These are phyloP conservation scores for Sebastes hopkinsi DNA, from an alignment of 2,797 vertebrate species.

Conservation along the genomic window DNA sequence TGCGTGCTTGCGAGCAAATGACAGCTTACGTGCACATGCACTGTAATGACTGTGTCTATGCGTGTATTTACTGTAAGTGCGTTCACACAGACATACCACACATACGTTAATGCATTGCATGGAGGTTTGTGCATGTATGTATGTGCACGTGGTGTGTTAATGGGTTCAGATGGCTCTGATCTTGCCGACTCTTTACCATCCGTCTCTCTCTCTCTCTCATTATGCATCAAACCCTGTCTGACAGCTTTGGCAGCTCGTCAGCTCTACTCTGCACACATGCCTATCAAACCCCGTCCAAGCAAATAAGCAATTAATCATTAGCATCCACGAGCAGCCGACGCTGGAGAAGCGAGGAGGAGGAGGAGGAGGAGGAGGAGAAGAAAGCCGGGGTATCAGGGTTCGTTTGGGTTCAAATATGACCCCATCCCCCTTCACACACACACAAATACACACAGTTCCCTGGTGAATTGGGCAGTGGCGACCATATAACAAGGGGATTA, in stretches of 20 bases:
- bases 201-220: constrained; percentile 3
- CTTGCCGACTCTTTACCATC: constrained; percentile 30
- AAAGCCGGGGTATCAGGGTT: constrained; percentile 48
- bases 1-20: neutral
- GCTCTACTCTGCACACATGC: constrained; percentile 61
- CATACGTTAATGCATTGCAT: constrained; percentile 8
- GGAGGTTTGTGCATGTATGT: neutral
- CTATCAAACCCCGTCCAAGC: constrained; percentile 69
- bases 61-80: neutral
- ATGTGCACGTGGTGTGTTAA: constrained; percentile 27
- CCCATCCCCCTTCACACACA: constrained; percentile 35
- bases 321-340: constrained; percentile 57
- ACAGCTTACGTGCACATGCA: neutral
- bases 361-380: constrained; percentile 7
- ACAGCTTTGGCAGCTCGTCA: constrained; percentile 75
- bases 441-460: constrained; percentile 28
- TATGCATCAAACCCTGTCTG: constrained; percentile 52
- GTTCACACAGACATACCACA: neutral
- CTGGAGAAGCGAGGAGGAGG: neutral
- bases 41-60: neutral
- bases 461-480: constrained; percentile 45
- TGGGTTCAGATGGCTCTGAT: constrained; percentile 57
- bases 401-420: constrained; percentile 55
- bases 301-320: constrained; percentile 79
- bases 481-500: constrained; percentile 69